A percentile compares a stretch with the other conserved stretches of the same genome.
These are phyloP conservation scores for Magallana ariakensis DNA, from an alignment of 1,140 invertebrate species.

Conservation along the genomic window DNA sequence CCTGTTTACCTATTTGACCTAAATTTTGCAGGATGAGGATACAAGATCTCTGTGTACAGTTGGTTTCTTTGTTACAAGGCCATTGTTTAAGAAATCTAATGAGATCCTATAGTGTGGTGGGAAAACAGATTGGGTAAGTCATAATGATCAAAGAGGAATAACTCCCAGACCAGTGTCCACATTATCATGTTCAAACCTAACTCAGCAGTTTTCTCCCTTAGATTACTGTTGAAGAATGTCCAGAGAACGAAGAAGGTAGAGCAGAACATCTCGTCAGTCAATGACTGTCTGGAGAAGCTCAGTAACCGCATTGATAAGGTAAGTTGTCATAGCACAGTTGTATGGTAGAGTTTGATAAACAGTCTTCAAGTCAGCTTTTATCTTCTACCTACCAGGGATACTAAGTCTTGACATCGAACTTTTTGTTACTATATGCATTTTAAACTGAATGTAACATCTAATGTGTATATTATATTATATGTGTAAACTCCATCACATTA, in stretches of 20 bases:
- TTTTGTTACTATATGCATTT: not conserved
- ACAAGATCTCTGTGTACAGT: conserved; percentile 44
- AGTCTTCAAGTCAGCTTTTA: not conserved
- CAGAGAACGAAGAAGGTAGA: conserved; percentile 58
- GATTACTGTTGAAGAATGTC: conserved; percentile 54
- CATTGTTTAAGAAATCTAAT: conserved; percentile 51
- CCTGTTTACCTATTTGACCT: no score
- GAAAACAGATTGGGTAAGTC: conserved; percentile 56
- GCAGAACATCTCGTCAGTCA: conserved; percentile 53
- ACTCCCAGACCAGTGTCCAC: not conserved
- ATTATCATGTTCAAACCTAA: no score
- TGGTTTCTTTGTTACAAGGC: conserved; percentile 49
- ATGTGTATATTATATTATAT: not conserved
- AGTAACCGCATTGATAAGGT: conserved; percentile 50
- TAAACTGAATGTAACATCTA: not conserved
- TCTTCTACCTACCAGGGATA: no score
- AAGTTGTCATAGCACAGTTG: not conserved
- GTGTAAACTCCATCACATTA: not conserved
- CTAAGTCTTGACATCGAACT: not conserved
- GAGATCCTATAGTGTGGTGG: conserved; percentile 45
- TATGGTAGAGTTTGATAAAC: not conserved
- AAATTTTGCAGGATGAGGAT: not conserved
- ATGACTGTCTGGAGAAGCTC: conserved; percentile 50
- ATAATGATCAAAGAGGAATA: not conserved
- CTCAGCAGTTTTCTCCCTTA: not conserved